phyloP scores from a whole-genome alignment of 2,113 vertebrate genomes.

The Nasalis larvatus region DNA sequence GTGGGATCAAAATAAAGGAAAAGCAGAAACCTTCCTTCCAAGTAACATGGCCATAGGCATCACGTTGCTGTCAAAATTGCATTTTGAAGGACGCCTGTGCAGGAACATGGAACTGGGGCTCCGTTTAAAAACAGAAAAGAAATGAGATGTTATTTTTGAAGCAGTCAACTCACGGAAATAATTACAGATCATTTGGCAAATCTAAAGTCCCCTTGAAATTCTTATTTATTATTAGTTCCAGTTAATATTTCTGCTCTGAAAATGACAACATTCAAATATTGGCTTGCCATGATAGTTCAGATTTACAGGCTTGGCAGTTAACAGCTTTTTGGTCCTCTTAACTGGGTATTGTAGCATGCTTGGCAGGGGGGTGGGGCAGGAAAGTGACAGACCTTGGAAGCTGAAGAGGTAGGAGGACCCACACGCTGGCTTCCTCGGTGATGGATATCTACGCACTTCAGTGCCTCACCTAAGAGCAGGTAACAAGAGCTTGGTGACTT shows the following conservation, averaged over 20 bases:
- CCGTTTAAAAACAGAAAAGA: conserved; percentile 35
- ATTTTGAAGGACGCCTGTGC: conserved; percentile 26
- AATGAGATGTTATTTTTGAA: conserved; percentile 63
- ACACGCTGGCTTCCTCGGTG: not conserved
- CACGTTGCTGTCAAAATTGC: conserved; percentile 40
- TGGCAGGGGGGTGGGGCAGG: accelerated
- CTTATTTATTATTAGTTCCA: conserved; percentile 37
- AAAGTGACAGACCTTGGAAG: not conserved
- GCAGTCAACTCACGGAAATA: not conserved
- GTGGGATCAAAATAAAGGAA: conserved; percentile 37
- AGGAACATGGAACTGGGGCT: not conserved
- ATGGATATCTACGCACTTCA: not conserved
- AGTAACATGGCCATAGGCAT: conserved; percentile 47
- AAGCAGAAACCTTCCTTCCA: not conserved
- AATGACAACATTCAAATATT: not conserved
- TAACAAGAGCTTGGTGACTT: not conserved
- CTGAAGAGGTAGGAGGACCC: not conserved
- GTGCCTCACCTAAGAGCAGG: conserved; percentile 25
- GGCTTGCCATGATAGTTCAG: not conserved
- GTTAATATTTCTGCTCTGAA: conserved; percentile 23
- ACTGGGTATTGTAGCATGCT: accelerated
- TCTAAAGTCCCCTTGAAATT: not conserved
- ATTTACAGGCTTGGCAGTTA: not conserved
- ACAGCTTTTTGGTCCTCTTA: not conserved
- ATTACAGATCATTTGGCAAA: conserved; percentile 49